These are phyloP conservation scores for Artemisiospiza belli DNA, from an alignment of 2,113 vertebrate species.

Conservation along the genomic window DNA sequence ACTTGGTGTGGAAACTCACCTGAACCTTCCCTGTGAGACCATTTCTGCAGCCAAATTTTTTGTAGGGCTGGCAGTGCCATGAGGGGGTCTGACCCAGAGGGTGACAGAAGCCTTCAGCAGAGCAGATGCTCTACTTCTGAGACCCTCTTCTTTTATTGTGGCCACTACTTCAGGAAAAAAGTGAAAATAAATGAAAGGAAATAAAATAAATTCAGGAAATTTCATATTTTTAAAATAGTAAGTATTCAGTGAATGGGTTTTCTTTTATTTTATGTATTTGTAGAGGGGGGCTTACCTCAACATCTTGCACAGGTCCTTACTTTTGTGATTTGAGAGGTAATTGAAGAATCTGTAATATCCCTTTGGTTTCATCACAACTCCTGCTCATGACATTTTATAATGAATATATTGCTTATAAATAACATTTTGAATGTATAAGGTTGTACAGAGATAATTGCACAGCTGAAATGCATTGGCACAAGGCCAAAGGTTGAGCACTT, in stretches of 20 bases:
- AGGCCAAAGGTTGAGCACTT: conserved; percentile 36
- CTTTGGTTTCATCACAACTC: neutral
- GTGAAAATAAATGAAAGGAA: neutral
- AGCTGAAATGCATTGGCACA: conserved; percentile 31
- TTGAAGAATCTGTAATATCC: neutral
- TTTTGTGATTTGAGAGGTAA: neutral
- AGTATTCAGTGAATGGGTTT: neutral
- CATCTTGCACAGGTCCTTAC: neutral
- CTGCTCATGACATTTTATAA: neutral
- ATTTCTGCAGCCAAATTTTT: neutral
- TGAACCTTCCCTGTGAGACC: neutral
- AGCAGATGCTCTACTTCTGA: neutral
- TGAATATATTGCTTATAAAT: conserved; percentile 31
- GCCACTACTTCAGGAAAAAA: neutral
- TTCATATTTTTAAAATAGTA: neutral
- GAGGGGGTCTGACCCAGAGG: fast-evolving
- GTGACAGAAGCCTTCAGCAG: neutral
- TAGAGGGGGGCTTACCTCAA: neutral
- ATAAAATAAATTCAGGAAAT: neutral
- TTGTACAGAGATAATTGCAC: conserved; percentile 50
- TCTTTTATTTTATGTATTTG: neutral
- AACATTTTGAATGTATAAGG: conserved; percentile 16
- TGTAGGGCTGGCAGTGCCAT: neutral
- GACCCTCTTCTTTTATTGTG: neutral
- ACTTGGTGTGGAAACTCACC: neutral